These are phyloP conservation scores for Acrossocheilus wenchowensis DNA, from an alignment of 2,797 vertebrate genomes.

Conservation along the genomic window DNA sequence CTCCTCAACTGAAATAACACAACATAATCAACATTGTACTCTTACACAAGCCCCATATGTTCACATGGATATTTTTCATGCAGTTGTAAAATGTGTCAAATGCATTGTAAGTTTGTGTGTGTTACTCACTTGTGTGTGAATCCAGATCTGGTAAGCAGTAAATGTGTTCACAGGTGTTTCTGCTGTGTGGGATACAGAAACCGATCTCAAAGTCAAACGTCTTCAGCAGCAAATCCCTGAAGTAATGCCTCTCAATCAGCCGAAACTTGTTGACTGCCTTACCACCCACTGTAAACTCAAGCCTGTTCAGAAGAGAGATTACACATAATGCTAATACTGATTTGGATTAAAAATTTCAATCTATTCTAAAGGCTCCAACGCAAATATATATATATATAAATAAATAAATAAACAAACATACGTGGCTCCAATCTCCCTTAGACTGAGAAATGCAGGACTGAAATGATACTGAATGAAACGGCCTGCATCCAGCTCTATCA, in stretches of 20 bases:
- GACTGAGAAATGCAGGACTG: conserved; percentile 85
- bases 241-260: conserved; percentile 91
- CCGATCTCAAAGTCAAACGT: conserved; percentile 94
- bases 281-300: conserved; percentile 91
- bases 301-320: conserved; percentile 68
- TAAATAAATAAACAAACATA: conserved; percentile 61
- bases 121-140: conserved; percentile 79
- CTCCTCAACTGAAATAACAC: conserved; percentile 77
- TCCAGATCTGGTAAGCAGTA: conserved; percentile 90
- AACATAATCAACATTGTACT: neutral
- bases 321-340: neutral
- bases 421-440: conserved; percentile 89
- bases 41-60: neutral
- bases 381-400: neutral
- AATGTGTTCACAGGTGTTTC: conserved; percentile 93
- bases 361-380: neutral
- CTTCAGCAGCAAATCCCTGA: conserved; percentile 86
- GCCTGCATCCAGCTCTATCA: conserved; percentile 78
- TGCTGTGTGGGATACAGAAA: conserved; percentile 91
- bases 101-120: conserved; percentile 4
- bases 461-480: conserved; percentile 92
- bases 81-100: conserved; percentile 1
- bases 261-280: conserved; percentile 86
- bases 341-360: neutral
- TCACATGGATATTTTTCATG: neutral